A percentile compares a stretch with the other conserved stretches of the same genome.
These are phyloP conservation scores for Petrocephalus microphthalmus DNA, from an alignment of 2,113 vertebrate species.

Conservation along the genomic window DNA sequence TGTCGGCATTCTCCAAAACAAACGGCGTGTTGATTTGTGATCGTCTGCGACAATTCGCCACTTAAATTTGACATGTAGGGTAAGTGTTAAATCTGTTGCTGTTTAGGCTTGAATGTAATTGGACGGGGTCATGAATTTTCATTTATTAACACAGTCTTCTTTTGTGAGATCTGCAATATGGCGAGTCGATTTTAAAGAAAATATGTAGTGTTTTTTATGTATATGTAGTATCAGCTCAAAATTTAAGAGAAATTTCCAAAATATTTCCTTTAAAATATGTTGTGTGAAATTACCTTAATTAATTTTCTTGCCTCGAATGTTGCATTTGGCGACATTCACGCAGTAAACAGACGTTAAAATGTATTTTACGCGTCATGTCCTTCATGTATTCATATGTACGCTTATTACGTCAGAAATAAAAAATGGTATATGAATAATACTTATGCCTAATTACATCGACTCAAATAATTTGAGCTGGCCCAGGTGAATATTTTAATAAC, in stretches of 20 bases:
- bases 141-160: not conserved
- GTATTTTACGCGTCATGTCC: not conserved
- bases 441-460: not conserved
- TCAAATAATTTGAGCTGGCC: not conserved
- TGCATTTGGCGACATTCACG: not conserved
- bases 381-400: not conserved
- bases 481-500: not conserved
- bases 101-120: not conserved
- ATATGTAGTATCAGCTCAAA: not conserved
- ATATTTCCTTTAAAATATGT: not conserved
- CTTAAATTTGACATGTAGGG: conserved; percentile 26
- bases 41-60: conserved; percentile 36
- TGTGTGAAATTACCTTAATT: not conserved
- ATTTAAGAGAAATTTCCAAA: not conserved
- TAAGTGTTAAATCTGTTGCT: conserved; percentile 18
- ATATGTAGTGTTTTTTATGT: not conserved
- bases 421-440: not conserved
- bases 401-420: not conserved
- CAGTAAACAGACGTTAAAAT: not conserved
- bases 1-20: conserved; percentile 57
- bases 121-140: not conserved
- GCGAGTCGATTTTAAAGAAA: not conserved
- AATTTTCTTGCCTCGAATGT: not conserved
- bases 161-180: not conserved
- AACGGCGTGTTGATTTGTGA: conserved; percentile 57